Conservation (phyloP, 2,888 invertebrate species). For the Dicyrtomina minuta region DNA sequence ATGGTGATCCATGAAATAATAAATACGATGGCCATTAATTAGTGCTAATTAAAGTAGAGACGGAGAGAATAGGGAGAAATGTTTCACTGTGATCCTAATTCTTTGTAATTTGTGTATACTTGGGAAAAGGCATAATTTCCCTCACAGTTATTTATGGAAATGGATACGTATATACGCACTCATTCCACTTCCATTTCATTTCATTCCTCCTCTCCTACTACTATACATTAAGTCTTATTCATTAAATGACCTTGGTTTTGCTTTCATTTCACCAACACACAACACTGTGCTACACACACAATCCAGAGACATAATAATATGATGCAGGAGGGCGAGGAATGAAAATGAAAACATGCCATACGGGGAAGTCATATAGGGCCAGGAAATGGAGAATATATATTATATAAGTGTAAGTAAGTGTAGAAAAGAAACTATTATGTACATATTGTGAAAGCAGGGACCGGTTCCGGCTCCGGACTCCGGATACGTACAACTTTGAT, state of each 20-base stretch:
- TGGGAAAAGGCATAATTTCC: conserved; percentile 25
- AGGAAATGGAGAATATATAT: too few relatives aligned
- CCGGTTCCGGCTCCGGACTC: too few relatives aligned
- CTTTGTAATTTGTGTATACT: conserved; percentile 25
- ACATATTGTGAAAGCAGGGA: too few relatives aligned
- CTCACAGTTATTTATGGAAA: conserved; percentile 19
- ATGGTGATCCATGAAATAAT: conserved; percentile 30
- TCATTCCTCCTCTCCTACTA: not conserved
- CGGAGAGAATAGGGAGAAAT: conserved; percentile 15
- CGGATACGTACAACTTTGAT: too few relatives aligned
- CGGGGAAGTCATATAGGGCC: too few relatives aligned
- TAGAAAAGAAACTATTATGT: too few relatives aligned
- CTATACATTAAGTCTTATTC: not conserved
- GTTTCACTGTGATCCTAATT: conserved; percentile 24
- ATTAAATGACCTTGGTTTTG: conserved; percentile 1
- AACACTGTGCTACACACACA: too few relatives aligned
- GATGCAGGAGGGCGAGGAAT: not conserved
- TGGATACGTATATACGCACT: not conserved
- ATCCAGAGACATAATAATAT: too few relatives aligned
- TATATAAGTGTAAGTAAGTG: too few relatives aligned
- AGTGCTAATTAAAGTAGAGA: conserved; percentile 33
- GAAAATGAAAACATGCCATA: too few relatives aligned
- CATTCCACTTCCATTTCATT: conserved; percentile 10
- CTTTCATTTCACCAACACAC: too few relatives aligned
- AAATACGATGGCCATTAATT: conserved; percentile 31